These are phyloP conservation scores for Anticlea derivata DNA, from an alignment of 2,888 invertebrate genomes.

Conservation along the genomic window DNA sequence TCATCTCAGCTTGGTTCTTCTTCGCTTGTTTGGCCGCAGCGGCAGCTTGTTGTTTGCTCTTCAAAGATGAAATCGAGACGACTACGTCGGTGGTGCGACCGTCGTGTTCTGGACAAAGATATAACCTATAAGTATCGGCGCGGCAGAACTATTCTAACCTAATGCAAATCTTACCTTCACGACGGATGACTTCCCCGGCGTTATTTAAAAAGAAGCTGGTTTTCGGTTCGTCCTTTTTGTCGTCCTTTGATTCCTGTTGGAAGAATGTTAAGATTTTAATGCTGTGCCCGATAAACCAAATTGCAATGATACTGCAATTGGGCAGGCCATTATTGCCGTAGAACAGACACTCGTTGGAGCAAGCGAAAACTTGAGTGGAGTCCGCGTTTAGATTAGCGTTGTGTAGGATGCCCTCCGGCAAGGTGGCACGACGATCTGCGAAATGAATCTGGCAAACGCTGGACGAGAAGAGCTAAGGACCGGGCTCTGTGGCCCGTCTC, in stretches of 20 bases:
- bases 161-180: conserved; percentile 58
- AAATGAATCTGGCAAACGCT: no score
- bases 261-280: background rate
- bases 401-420: no score
- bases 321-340: no score
- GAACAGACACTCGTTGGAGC: no score
- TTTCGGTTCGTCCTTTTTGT: conserved; percentile 58
- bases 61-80: conserved; percentile 72
- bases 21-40: conserved; percentile 76
- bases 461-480: no score
- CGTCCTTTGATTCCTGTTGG: conserved; percentile 65
- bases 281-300: background rate
- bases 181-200: conserved; percentile 79
- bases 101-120: conserved; percentile 58
- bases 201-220: conserved; percentile 80
- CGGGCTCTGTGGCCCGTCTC: no score
- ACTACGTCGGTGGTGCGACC: conserved; percentile 71
- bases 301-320: no score
- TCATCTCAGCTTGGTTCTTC: conserved; percentile 70
- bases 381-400: no score
- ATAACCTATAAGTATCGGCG: conserved; percentile 1
- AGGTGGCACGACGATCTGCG: no score
- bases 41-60: conserved; percentile 77
- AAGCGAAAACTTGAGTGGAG: no score
- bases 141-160: background rate